Evolutionary conservation across 1,140 invertebrate species (phyloP), one percentile per base, ranked within the genome.

Genomic region (Laodelphax striatellus): DNA sequence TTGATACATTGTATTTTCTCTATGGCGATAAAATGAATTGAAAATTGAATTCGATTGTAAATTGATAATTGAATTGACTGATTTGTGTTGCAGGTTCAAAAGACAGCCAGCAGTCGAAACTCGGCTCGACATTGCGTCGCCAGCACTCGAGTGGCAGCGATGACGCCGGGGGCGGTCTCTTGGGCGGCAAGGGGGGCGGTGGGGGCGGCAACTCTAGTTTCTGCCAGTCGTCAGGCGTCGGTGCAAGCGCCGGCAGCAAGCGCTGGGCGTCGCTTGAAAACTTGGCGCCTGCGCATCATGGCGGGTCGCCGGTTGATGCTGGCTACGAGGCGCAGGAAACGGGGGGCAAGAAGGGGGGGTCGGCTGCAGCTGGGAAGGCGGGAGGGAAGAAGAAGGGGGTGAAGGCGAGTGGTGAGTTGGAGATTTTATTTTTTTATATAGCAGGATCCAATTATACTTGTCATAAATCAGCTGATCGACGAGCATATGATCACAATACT

Each of bases 131-230:
- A 44, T 64, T 78, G 5, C 77, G 75, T 58, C 69, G 77, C 34
- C 77, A 79, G 58, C 76, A 78, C 66, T 79, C 77, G 2, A 76
- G 75, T 0, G 77, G 76, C 1, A 78, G 77, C 50, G 76, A 78
- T 55, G 77, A 79, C 62, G 22, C 22, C 57, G 9, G 17, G 42
- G 21, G n/a, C n/a, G n/a, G n/a, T n/a, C n/a, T n/a, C n/a, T n/a
- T n/a, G n/a, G 58, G 57, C n/a, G 55, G 55, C 13, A 54, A 42
- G 10, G 55, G 58, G 34, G 28, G 24, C 34, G 50, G 41, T n/a
- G 28, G 42, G 31, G 55, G 42, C 13, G 19, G 19, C 24, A 17
- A 9, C 17, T 16, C 17, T 16, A n/a, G n/a, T n/a, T n/a, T n/a
- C n/a, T n/a, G n/a, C n/a, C n/a, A n/a, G n/a, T n/a, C n/a, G n/a